Percentiles rank a stretch among this genome's conserved stretches.
Conservation (phyloP, 2,888 invertebrate genomes). For the Seira ritae region DNA sequence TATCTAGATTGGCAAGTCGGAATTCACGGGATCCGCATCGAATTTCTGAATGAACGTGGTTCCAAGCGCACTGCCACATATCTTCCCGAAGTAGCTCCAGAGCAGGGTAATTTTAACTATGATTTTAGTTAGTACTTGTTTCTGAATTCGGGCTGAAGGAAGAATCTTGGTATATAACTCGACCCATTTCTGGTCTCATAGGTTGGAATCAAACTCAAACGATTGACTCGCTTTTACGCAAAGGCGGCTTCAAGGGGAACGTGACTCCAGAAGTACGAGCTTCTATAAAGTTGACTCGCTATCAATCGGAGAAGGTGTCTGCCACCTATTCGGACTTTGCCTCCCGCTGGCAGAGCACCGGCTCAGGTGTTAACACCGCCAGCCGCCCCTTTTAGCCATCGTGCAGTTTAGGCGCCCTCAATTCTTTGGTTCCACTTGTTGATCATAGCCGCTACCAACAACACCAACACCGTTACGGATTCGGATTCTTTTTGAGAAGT, state of each 20-base stretch:
- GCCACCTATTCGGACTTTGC: constrained; percentile 81
- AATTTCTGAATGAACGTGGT: constrained; percentile 95
- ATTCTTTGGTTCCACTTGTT: constrained; percentile 38
- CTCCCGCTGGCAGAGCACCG: constrained; percentile 79
- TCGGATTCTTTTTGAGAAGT: too few species aligned
- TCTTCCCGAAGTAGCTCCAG: constrained; percentile 97
- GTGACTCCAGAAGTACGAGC: constrained; percentile 92
- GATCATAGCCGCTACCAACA: too few species aligned
- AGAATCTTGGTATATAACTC: not conserved
- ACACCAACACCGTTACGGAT: too few species aligned
- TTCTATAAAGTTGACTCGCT: constrained; percentile 94
- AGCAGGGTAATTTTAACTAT: constrained; percentile 87
- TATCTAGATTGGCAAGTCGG: constrained; percentile 99
- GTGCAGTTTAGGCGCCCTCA: constrained; percentile 57
- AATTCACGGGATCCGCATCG: constrained; percentile 97
- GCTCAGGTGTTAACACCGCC: too few species aligned
- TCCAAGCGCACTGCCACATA: constrained; percentile 98
- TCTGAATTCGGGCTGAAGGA: not conserved
- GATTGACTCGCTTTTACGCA: constrained; percentile 96
- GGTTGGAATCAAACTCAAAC: constrained; percentile 99
- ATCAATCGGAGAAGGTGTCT: constrained; percentile 96
- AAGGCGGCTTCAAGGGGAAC: constrained; percentile 95
- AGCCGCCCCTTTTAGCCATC: constrained; percentile 67
- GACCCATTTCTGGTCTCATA: constrained; percentile 76
- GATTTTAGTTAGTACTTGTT: too few species aligned